A percentile compares a stretch with the other conserved stretches of the same genome.
These are phyloP conservation scores for Endotricha flammealis DNA, from an alignment of 2,888 invertebrate species.

Conservation along the genomic window DNA sequence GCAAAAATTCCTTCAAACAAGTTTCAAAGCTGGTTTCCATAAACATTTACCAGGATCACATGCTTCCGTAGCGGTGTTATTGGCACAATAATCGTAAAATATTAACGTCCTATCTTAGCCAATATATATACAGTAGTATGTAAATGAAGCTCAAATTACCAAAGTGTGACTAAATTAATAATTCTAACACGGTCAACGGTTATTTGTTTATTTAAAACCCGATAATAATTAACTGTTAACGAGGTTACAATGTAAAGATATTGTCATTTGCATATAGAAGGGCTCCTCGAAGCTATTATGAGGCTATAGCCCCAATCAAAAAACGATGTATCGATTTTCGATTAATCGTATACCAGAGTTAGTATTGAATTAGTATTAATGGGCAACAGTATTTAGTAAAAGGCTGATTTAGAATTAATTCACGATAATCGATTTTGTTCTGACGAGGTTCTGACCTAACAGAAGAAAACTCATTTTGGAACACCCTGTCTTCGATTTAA, in stretches of 20 bases:
- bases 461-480: no score
- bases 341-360: no score
- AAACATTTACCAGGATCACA: slow-evolving; percentile 31
- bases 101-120: slow-evolving; percentile 46
- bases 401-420: no score
- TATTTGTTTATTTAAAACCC: slow-evolving; percentile 63
- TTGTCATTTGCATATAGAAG: slow-evolving; percentile 8
- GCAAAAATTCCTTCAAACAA: no score
- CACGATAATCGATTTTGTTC: no score
- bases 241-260: slow-evolving; percentile 35
- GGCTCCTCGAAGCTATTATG: slow-evolving; percentile 5
- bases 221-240: slow-evolving; percentile 61
- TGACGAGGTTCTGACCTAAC: no score
- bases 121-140: slow-evolving; percentile 31
- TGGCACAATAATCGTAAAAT: slow-evolving; percentile 50
- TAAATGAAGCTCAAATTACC: slow-evolving; percentile 41
- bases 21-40: slow-evolving; percentile 35
- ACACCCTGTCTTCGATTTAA: no score
- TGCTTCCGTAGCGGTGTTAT: slow-evolving; percentile 30
- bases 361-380: no score
- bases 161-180: slow-evolving; percentile 60
- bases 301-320: no score
- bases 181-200: slow-evolving; percentile 58
- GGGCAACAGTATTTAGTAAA: no score
- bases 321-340: no score